Evolutionary conservation across 2,888 invertebrate genomes (phyloP), one percentile per base, ranked within the genome.

Genomic region (Megastigmus dorsalis): DNA sequence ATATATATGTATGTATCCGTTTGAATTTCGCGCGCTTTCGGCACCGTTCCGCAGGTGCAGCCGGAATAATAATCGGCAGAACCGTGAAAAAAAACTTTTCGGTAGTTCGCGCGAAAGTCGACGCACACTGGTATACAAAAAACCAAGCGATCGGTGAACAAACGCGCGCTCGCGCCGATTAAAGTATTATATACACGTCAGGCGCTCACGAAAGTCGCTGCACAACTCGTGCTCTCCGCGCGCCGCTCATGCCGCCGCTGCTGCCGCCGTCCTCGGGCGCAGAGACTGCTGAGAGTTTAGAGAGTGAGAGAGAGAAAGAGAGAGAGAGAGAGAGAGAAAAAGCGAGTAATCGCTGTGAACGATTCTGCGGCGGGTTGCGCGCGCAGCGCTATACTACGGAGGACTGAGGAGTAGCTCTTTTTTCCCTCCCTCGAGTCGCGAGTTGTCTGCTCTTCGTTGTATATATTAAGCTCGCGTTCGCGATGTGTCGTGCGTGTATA

Each of bases 161-260:
- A 15, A n/a, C 15, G 7, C 50, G 41, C 38, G 38, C 20, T 26
- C 52, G 45, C 41, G n/a, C n/a, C n/a, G 4, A 9, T 6, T 54
- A n/a, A n/a, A n/a, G n/a, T n/a, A n/a, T n/a, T n/a, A n/a, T n/a
- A 33, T n/a, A 3, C 15, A 52, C 75, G 70, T 70, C 70, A 54
- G 30, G 7, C 70, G 60, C 30, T 52, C 60, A 54, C 66, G 70
- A 70, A 66, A 75, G 75, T 66, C 66, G 48, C 57, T 18, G 70
- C 66, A 52, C 60, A 54, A 70, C 66, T 66, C 66, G 70, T 20
- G 68, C 36, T 23, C 41, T 43, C 13, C 33, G 70, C 28, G 68
- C 36, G 30, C 41, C 33, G 20, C 33, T 26, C 20, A 23, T 9
- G 28, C 41, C 30, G 38, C 2, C 5, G 13, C 30, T 38, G 26